Evolutionary conservation across 1,140 invertebrate species (phyloP), one percentile per base, ranked within the genome.

Genomic region (Drosophila bocqueti): DNA sequence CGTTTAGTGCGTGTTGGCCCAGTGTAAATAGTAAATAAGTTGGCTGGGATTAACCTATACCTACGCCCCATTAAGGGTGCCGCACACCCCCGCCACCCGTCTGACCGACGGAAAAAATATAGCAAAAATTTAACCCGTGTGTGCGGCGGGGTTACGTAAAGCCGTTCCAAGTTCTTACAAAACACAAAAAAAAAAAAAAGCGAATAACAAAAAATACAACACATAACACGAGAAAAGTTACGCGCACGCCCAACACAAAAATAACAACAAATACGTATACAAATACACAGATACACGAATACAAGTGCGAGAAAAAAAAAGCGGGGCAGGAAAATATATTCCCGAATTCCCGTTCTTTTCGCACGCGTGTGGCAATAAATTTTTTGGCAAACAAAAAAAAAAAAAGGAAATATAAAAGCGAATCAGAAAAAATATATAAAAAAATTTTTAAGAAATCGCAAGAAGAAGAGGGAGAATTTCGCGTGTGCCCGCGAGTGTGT

Each of bases 311-410:
- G n/a, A 54, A 40, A 63, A 63, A 24, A 52, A 26, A 63, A 64
- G 61, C 61, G 61, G 61, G 76, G 57, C 73, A 69, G 62, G 46
- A 65, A 75, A 65, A 66, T 68, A 47, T 63, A 71, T 73, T 67
- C 55, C 68, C 74, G 72, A 79, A 81, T 81, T 83, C 54, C 36
- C 57, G 67, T 83, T 81, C 54, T 66, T 83, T 84, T 75, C 68
- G 79, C 65, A 81, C 84, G 84, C 81, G 84, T 87, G 81, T 87
- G 76, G 84, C 84, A 74, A 84, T 89, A 81, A 90, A 89, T 89
- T 87, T 78, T 72, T 73, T 73, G 67, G 66, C 69, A 72, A 72
- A 73, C 69, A 72, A 71, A 55, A 67, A 58, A 72, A 40, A 40
- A 55, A 58, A 71, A 31, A 46, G 24, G 24, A 24, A n/a, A 38